Base-by-base conservation (phyloP, 1,140 invertebrate genomes). In the Galleria mellonella region DNA sequence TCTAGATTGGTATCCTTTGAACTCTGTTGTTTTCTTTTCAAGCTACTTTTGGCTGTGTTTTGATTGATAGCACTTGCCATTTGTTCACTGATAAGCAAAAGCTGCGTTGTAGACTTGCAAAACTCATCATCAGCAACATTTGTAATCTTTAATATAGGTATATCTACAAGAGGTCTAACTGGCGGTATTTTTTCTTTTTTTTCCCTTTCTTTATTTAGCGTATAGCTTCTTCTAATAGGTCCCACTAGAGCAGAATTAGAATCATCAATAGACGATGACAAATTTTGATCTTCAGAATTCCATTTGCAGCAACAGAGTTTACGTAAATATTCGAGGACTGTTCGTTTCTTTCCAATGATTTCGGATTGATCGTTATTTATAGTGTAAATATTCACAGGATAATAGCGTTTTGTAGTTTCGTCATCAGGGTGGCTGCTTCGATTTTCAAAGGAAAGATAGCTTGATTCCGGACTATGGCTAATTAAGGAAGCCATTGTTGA, bases 341-440 rank as follows among this genome's bases (percentile, higher is more conserved):
- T 43, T 6, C 42, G 57, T 51, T 32, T 58, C 36, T 67, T 56
- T 30, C 60, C 45, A 9, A 48, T 38, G 55, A 47, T 43, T 33
- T 36, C 57, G 41, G 35, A 38, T 30, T 38, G 43, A 36, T 35
- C 38, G 36, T 40, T 55, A 40, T 62, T 56, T 27, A 44, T 49
- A 11, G 43, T 61, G 46, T 82, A 82, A 50, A 82, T 53, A 54
- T 84, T 71, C 32, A 82, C 68, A 12, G 60, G 52, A 42, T 72
- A 51, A 53, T 75, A 68, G 28, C 43, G 23, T 9, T 33, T 31
- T 17, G 47, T 35, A 35, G 43, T 51, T 53, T 51, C 43, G 37
- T 42, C 48, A 17, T 36, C 38, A 36, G 36, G 44, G 41, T 42
- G 30, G 35, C 30, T 35, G 51, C 48, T 57, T 31, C 33, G 51